Conservation (phyloP, 2,797 vertebrate species). For the Syngnathus rostellatus region DNA sequence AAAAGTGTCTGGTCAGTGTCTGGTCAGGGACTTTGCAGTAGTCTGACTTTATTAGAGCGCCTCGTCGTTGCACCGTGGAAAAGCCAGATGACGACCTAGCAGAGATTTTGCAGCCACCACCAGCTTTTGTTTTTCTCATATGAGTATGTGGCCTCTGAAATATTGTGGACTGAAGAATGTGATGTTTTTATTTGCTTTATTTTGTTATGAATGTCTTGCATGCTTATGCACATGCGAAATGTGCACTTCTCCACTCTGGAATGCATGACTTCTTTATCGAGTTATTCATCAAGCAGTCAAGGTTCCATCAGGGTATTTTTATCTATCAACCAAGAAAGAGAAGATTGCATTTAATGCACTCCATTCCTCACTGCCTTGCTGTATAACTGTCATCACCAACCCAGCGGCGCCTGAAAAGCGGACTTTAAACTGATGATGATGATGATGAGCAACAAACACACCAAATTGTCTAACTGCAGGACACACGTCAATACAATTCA, state of each 20-base stretch:
- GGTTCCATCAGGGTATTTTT: conserved; percentile 29
- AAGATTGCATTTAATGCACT: conserved; percentile 16
- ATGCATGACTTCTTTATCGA: conserved; percentile 51
- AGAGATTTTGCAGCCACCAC: background rate
- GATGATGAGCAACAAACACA: conserved; percentile 10
- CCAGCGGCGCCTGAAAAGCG: too few species aligned
- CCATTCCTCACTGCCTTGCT: background rate
- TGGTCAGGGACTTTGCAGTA: background rate
- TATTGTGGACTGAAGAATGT: background rate
- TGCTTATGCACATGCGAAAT: conserved; percentile 32
- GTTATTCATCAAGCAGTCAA: conserved; percentile 25
- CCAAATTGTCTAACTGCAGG: conserved; percentile 13
- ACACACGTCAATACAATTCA: background rate
- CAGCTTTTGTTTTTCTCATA: background rate
- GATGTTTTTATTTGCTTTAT: conserved; percentile 25
- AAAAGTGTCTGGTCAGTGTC: background rate
- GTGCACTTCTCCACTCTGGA: conserved; percentile 46
- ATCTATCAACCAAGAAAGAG: conserved; percentile 29
- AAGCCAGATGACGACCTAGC: background rate
- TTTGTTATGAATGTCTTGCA: conserved; percentile 34
- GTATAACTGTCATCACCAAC: conserved; percentile 9
- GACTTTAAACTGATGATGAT: background rate
- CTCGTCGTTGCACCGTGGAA: background rate
- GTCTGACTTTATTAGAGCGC: too few species aligned
- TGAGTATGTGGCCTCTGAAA: background rate